Evolutionary conservation across 2,113 vertebrate genomes (phyloP), one percentile per base, ranked within the genome.

Genomic region (Choloepus hoffmanni): DNA sequence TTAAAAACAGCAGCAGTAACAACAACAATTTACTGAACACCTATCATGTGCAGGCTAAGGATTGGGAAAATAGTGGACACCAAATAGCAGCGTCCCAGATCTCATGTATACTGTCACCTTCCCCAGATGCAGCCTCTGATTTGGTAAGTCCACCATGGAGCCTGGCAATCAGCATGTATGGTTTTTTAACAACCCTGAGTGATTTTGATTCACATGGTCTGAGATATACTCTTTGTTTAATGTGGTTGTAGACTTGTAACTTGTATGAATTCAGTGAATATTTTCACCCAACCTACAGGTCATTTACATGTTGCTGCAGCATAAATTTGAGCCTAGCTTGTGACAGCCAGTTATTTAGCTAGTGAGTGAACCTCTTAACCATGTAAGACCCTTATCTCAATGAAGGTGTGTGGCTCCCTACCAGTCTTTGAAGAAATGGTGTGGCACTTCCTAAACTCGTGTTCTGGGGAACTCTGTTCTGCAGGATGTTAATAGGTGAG

Each of bases 291-390:
- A 21, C 19, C 14, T 18, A 58, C 55, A 58, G 19, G 19, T 43
- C 15, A 78, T 72, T 90, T 92, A 33, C 62, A 63, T 62, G 74
- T n/a, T 23, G 18, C n/a, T 85, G 26, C 50, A 58, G 53, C 50
- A 62, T 68, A 72, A 55, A 88, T 88, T 63, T 82, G 79, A 93
- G 40, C 40, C 53, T 84, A 28, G 30, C 53, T 0, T 26, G 16
- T 95, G 89, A 92, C 78, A 76, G 74, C 6, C n/a, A 84, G 30
- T 72, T 74, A 85, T 63, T 45, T 86, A 79, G 12, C 48, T 91
- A 68, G 24, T 84, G 65, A 85, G n/a, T 11, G 40, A 84, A 86
- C 40, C 50, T 92, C 93, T 53, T 60, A 40, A 58, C n/a, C 65
- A 84, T 53, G 19, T 58, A 50, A 26, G 53, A 36, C 13, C 78